Conservation (phyloP, 2,888 invertebrate species). For the Eilema griseolum region DNA sequence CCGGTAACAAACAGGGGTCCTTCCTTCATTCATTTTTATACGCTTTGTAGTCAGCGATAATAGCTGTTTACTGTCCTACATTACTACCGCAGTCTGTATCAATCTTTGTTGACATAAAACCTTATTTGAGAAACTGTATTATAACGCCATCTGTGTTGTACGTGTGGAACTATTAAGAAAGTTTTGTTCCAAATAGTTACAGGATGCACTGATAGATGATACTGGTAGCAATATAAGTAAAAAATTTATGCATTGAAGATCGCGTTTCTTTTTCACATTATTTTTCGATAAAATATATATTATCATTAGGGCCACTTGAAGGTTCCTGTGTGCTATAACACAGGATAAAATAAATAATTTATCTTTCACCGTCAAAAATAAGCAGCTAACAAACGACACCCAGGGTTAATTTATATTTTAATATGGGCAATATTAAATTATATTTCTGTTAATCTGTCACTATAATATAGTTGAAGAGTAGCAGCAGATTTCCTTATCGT, state of each 20-base stretch:
- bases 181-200: not conserved
- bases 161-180: not conserved
- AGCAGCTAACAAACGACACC: too few species aligned
- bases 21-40: constrained; percentile 32
- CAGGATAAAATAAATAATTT: too few species aligned
- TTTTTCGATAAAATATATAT: too few species aligned
- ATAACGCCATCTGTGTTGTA: constrained; percentile 49
- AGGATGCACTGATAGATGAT: constrained; percentile 24
- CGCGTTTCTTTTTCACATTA: too few species aligned
- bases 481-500: not conserved
- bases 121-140: constrained; percentile 12
- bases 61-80: constrained; percentile 24
- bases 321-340: too few species aligned
- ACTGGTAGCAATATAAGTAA: not conserved
- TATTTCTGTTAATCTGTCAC: too few species aligned
- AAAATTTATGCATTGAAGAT: not conserved
- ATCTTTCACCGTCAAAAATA: too few species aligned
- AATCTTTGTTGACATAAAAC: constrained; percentile 26
- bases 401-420: too few species aligned
- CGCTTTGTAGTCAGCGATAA: constrained; percentile 32
- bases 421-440: too few species aligned
- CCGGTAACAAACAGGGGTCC: constrained; percentile 28
- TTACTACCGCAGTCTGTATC: constrained; percentile 7
- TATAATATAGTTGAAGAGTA: not conserved
- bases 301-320: too few species aligned